Evolutionary conservation across 2,888 invertebrate species (phyloP).

Genomic region (Terebella lapidaria): DNA sequence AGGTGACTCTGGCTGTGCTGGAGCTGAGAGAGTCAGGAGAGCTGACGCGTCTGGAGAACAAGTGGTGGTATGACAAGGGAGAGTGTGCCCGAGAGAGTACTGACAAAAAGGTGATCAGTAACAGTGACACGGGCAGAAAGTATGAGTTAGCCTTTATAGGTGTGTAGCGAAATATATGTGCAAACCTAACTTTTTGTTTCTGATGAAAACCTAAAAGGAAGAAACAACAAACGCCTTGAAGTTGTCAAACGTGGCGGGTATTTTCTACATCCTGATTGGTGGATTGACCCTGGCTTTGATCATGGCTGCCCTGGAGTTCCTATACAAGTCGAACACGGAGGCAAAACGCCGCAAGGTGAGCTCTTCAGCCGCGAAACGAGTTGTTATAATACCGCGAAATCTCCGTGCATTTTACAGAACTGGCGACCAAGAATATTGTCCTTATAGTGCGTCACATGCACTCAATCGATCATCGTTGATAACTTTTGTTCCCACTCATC

Average conservation of each 20-base stretch:
- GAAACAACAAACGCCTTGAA: slow-evolving; percentile 65
- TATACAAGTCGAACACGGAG: slow-evolving; percentile 66
- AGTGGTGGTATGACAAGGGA: slow-evolving; percentile 87
- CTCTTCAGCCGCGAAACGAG: neutral
- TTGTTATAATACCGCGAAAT: too few relatives aligned
- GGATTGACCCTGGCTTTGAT: slow-evolving; percentile 86
- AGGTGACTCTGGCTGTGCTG: slow-evolving; percentile 86
- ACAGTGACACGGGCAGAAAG: slow-evolving; percentile 63
- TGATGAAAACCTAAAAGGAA: neutral
- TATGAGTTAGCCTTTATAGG: too few relatives aligned
- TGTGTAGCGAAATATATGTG: too few relatives aligned
- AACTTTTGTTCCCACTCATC: neutral
- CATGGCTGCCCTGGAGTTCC: slow-evolving; percentile 90
- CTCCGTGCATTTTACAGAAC: too few relatives aligned
- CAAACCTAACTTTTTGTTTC: too few relatives aligned
- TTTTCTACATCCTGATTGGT: slow-evolving; percentile 96
- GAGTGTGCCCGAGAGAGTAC: slow-evolving; percentile 53
- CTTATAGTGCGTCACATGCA: too few relatives aligned
- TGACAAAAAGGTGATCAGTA: slow-evolving; percentile 18
- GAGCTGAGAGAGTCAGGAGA: slow-evolving; percentile 86
- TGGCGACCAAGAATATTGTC: too few relatives aligned
- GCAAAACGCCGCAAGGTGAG: too few relatives aligned
- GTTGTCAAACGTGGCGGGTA: slow-evolving; percentile 95
- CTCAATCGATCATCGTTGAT: too few relatives aligned
- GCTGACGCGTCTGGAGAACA: slow-evolving; percentile 81